A percentile compares a stretch with the other conserved stretches of the same genome.
phyloP scores from a whole-genome alignment of 2,888 invertebrate species.

The Tipula helvola region DNA sequence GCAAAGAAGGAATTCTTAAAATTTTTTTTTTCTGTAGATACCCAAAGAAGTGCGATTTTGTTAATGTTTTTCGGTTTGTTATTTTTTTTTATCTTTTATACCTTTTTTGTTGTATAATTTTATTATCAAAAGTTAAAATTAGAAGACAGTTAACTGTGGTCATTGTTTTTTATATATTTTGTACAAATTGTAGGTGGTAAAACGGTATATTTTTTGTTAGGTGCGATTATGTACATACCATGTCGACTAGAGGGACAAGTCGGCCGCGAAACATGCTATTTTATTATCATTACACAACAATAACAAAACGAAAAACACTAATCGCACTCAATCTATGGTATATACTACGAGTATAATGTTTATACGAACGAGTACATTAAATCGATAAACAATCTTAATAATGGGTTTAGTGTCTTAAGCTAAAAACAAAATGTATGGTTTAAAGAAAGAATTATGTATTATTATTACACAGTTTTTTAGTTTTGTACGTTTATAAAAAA shows the following conservation, averaged over 20 bases:
- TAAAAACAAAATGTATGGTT: background rate
- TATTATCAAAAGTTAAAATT: background rate
- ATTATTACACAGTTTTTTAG: background rate
- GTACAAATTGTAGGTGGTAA: background rate
- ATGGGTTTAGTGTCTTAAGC: slow-evolving; percentile 8
- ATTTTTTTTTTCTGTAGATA: background rate
- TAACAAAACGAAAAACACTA: background rate
- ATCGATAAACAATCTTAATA: slow-evolving; percentile 9
- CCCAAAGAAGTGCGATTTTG: background rate
- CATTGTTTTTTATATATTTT: background rate
- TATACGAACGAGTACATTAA: background rate
- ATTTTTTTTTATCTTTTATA: background rate
- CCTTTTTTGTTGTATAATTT: background rate
- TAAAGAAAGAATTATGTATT: background rate
- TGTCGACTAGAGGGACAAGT: background rate
- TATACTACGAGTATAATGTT: background rate
- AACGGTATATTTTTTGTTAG: background rate
- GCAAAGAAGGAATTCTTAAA: background rate
- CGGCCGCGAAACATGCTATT: background rate
- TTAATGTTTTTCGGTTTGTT: background rate
- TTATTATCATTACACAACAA: background rate
- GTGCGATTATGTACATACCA: background rate
- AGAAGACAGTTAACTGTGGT: background rate
- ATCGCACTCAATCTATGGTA: background rate
- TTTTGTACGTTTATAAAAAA: background rate